A percentile compares a stretch with the other conserved stretches of the same genome.
phyloP scores from a whole-genome alignment of 2,888 invertebrate species.

The Polia nebulosa region DNA sequence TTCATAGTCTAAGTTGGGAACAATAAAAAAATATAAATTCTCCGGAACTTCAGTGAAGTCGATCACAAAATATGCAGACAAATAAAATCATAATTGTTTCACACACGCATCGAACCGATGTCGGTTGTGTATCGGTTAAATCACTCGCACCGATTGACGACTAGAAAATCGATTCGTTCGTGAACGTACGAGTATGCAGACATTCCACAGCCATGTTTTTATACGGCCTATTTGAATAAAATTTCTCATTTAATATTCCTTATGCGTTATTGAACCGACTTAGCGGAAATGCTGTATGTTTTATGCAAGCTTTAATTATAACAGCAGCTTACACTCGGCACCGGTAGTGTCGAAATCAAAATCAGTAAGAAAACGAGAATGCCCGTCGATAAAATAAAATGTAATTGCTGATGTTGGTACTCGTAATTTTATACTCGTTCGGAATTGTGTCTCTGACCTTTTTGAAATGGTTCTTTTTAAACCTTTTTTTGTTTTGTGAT shows the following conservation, averaged over 20 bases:
- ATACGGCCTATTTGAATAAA: constrained; percentile 67
- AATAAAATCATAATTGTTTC: constrained; percentile 68
- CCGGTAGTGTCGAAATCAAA: constrained; percentile 61
- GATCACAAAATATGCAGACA: constrained; percentile 57
- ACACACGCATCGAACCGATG: constrained; percentile 72
- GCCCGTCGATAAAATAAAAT: constrained; percentile 57
- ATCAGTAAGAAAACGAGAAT: constrained; percentile 47
- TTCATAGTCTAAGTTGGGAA: too few relatives aligned
- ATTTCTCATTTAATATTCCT: constrained; percentile 67
- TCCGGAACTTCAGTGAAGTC: constrained; percentile 19
- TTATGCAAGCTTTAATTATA: constrained; percentile 62
- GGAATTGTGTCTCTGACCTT: constrained; percentile 63
- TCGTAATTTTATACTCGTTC: constrained; percentile 52
- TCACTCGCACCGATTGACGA: constrained; percentile 82
- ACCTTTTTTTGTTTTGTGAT: constrained; percentile 26
- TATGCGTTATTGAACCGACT: constrained; percentile 60
- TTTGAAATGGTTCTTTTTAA: constrained; percentile 47
- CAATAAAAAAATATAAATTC: not conserved
- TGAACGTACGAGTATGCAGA: constrained; percentile 74
- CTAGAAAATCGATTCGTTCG: constrained; percentile 85
- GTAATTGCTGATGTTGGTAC: constrained; percentile 58
- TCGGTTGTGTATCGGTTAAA: constrained; percentile 83
- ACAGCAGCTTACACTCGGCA: constrained; percentile 24
- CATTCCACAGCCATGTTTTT: constrained; percentile 66
- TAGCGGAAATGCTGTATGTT: constrained; percentile 66